Base-by-base conservation (phyloP, 2,888 invertebrate genomes). In the Proisotoma minuta region DNA sequence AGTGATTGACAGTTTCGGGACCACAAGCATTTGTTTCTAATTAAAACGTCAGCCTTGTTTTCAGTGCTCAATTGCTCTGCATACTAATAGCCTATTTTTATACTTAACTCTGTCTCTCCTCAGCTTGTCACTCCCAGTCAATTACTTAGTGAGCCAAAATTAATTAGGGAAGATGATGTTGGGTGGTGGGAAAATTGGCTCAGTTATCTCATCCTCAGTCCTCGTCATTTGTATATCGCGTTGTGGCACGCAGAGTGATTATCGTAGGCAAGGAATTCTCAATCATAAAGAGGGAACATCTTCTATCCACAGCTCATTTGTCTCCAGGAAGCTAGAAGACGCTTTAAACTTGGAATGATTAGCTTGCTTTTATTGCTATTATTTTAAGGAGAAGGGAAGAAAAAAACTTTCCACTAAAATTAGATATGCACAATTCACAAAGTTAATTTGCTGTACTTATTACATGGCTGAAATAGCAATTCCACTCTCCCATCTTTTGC, bases 381-480 rank as follows among this genome's bases (percentile, higher is more conserved):
- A 68, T 68, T 66, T 68, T 69, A 58, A 61, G 48, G 29, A 50
- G 60, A 69, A n/a, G n/a, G n/a, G n/a, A 70, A 70, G 63, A 66
- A 63, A 40, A 18, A 49, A 43, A 69, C 65, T 66, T 69, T 69
- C 63, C 68, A 64, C 73, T 72, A 73, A 73, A 73, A 73, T 73
- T 72, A 73, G 73, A 70, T 68, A 73, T 72, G 73, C 73, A 73
- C 73, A 70, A 73, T 73, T 73, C 70, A 70, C 68, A 68, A 70
- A 73, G 69, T 70, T 73, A 73, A 73, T 72, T 73, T 73, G 66
- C 70, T 72, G 70, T 69, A 69, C 63, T 73, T 71, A 71, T 70
- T 71, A 71, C 70, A 71, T 71, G 73, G 63, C 70, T 71, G 71
- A 71, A 71, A 68, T 71, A 67, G 66, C 69, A 69, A 61, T 73